phyloP scores from a whole-genome alignment of 2,113 vertebrate genomes.

The Clinocottus analis region DNA sequence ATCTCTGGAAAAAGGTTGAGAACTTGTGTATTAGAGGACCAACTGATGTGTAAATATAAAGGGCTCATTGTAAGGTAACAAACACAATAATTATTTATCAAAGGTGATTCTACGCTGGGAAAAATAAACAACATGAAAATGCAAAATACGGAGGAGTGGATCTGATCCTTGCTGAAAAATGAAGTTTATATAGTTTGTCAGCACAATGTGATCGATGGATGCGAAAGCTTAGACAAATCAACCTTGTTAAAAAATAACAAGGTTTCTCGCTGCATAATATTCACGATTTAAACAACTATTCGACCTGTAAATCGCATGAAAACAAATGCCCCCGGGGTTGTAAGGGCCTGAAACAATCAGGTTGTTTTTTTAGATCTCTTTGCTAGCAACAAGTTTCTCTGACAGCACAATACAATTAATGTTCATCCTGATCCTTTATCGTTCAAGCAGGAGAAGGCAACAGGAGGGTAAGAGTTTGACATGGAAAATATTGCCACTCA shows the following conservation, averaged over 20 bases:
- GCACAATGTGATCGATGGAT: no score
- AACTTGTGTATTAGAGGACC: no score
- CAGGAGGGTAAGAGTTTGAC: constrained; percentile 46
- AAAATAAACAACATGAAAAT: background rate
- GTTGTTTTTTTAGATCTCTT: background rate
- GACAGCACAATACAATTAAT: constrained; percentile 22
- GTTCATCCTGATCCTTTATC: constrained; percentile 59
- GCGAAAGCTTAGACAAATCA: no score
- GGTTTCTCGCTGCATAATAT: no score
- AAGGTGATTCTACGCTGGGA: no score
- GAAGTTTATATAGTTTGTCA: background rate
- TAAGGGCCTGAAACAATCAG: background rate
- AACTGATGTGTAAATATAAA: no score
- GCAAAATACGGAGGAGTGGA: background rate
- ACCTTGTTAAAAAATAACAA: no score
- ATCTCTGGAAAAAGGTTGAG: no score
- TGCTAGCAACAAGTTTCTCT: constrained; percentile 34
- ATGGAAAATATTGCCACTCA: constrained; percentile 25
- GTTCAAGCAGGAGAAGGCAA: constrained; percentile 41
- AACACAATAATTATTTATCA: no score
- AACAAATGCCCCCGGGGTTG: background rate
- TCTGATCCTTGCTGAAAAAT: background rate
- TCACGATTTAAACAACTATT: background rate
- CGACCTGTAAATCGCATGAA: background rate
- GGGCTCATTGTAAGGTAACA: no score